These are phyloP conservation scores for Coendou prehensilis DNA, from an alignment of 2,797 vertebrate species.

Conservation along the genomic window DNA sequence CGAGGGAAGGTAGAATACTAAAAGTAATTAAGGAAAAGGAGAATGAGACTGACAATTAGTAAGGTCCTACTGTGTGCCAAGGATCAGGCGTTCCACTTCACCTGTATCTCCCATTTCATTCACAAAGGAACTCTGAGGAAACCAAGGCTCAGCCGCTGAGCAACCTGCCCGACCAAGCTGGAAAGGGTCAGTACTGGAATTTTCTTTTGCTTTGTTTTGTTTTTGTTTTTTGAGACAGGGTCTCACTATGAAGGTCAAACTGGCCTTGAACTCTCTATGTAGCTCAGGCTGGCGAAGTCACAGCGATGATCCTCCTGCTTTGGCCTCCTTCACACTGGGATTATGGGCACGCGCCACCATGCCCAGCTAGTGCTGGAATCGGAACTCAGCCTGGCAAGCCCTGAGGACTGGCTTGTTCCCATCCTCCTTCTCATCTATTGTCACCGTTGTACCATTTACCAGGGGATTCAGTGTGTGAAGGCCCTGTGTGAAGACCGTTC, in stretches of 20 bases:
- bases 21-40: neutral
- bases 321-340: neutral
- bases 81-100: neutral
- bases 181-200: neutral
- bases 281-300: neutral
- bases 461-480: neutral
- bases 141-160: neutral
- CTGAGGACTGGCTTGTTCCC: neutral
- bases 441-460: neutral
- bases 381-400: neutral
- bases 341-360: neutral
- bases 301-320: neutral
- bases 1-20: neutral
- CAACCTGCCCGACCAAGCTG: neutral
- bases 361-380: neutral
- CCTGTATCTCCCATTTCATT: neutral
- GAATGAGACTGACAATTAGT: neutral
- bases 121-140: neutral
- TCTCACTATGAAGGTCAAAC: neutral
- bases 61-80: neutral
- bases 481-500: neutral
- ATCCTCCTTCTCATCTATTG: neutral
- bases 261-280: too few relatives aligned
- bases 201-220: neutral
- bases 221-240: neutral